phyloP scores from a whole-genome alignment of 2,888 invertebrate species.

The Drepana falcataria region DNA sequence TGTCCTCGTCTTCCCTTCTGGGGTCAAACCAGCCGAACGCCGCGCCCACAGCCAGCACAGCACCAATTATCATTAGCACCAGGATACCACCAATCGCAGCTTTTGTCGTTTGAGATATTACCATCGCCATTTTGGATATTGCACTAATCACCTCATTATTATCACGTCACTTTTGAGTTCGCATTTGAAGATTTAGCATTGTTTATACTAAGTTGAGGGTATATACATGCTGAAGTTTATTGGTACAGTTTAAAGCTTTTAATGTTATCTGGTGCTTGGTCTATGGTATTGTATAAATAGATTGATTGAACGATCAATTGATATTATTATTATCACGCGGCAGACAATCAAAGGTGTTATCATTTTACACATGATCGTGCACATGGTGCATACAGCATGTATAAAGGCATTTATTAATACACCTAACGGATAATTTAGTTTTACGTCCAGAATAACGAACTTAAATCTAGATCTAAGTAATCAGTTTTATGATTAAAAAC shows the following conservation, averaged over 20 bases:
- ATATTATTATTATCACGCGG: no score
- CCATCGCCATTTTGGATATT: slow-evolving; percentile 67
- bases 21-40: slow-evolving; percentile 73
- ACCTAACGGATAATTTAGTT: no score
- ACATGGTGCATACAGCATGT: no score
- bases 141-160: slow-evolving; percentile 56
- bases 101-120: slow-evolving; percentile 72
- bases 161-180: slow-evolving; percentile 15
- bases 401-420: no score
- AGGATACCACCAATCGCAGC: slow-evolving; percentile 68
- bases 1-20: slow-evolving; percentile 66
- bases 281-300: no score
- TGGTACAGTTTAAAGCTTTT: neutral
- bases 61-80: slow-evolving; percentile 68
- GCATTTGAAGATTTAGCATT: slow-evolving; percentile 4
- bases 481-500: no score
- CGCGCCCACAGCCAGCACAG: slow-evolving; percentile 66
- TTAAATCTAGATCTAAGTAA: no score
- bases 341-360: no score
- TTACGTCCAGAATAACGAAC: no score
- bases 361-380: no score
- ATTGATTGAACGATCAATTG: no score
- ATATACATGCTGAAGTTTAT: neutral
- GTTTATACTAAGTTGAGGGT: neutral
- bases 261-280: neutral